Conservation (phyloP, 2,888 invertebrate species). For the Apeira syringaria region DNA sequence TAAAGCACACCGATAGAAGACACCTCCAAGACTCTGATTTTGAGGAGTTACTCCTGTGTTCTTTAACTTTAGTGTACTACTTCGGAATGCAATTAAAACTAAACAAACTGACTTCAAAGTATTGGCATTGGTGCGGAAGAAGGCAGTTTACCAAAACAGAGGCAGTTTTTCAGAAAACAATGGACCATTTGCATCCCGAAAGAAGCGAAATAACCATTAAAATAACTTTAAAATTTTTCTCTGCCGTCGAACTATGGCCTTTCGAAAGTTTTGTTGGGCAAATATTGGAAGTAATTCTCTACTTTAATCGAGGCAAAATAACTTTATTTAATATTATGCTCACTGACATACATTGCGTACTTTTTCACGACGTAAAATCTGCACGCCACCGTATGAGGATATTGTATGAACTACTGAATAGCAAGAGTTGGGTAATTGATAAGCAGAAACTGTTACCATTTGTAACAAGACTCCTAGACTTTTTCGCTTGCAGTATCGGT, state of each 20-base stretch:
- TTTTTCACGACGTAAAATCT: conserved; percentile 52
- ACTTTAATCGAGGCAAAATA: conserved; percentile 48
- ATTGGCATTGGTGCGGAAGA: conserved; percentile 44
- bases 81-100: conserved; percentile 61
- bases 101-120: conserved; percentile 38
- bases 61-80: conserved; percentile 55
- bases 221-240: conserved; percentile 53
- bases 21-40: conserved; percentile 46
- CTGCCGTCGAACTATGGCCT: conserved; percentile 50
- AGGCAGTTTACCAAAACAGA: conserved; percentile 53
- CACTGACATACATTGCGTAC: conserved; percentile 54
- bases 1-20: conserved; percentile 35
- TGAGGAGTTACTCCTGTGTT: conserved; percentile 48
- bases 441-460: conserved; percentile 59
- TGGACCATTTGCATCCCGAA: conserved; percentile 54
- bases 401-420: conserved; percentile 73
- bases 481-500: conserved; percentile 69
- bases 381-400: conserved; percentile 73
- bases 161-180: conserved; percentile 49
- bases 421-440: conserved; percentile 70
- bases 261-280: conserved; percentile 57
- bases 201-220: conserved; percentile 51
- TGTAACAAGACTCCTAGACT: conserved; percentile 68
- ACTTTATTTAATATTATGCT: conserved; percentile 55
- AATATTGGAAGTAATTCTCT: conserved; percentile 56